Conservation (phyloP, 2,113 vertebrate species). For the Hippolais icterina region DNA sequence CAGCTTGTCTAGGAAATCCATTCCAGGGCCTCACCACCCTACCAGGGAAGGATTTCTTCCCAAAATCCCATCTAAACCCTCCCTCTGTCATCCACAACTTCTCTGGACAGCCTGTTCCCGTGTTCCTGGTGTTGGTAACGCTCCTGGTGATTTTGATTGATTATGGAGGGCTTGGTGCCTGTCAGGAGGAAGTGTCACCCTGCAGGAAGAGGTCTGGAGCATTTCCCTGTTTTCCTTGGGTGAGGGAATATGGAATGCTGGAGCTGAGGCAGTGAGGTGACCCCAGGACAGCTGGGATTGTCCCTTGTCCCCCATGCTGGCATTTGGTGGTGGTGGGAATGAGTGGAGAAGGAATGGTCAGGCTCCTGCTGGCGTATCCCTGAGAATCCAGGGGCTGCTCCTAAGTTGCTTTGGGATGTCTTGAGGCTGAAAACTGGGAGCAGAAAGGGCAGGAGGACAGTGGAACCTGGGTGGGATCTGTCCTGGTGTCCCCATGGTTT, state of each 20-base stretch:
- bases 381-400: neutral
- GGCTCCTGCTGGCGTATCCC: fast-evolving
- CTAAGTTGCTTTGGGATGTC: neutral
- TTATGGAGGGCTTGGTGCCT: fast-evolving
- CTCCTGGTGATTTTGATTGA: neutral
- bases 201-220: neutral
- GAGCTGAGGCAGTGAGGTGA: neutral
- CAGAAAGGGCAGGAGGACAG: neutral
- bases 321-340: neutral
- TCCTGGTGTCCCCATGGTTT: fast-evolving
- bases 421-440: neutral
- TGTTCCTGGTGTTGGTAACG: neutral
- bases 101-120: fast-evolving
- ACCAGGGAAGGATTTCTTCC: neutral
- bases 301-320: fast-evolving
- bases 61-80: neutral
- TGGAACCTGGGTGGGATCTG: fast-evolving
- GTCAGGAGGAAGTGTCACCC: neutral
- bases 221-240: fast-evolving
- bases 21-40: neutral
- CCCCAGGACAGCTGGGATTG: neutral
- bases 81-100: neutral
- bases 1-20: neutral
- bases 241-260: fast-evolving
- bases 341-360: neutral